Evolutionary conservation across 2,113 vertebrate genomes (phyloP), one percentile per base, ranked within the genome.

Genomic region (Catharus fuscescens): DNA sequence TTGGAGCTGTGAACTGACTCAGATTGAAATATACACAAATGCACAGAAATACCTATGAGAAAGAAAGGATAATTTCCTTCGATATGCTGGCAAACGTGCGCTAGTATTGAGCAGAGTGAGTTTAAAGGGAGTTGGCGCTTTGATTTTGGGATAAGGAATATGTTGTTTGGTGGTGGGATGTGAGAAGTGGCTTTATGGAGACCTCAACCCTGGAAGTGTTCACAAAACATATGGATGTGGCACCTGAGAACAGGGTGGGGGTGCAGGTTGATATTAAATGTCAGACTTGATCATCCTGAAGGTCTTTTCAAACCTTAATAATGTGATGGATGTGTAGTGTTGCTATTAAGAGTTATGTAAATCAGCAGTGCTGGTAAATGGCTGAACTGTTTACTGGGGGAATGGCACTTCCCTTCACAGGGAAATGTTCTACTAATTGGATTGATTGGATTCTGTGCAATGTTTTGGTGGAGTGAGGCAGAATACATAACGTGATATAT

Each of bases 71-170:
- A 12, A 28, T 71, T 82, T 74, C 21, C 8, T 52, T 7, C 26
- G 8, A 1, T 12, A 6, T 4, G 1, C 12, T n/a, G 40, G 26
- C 29, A 76, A 38, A 31, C 9, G 13, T 0, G 0, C 36, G 38
- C 44, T 24, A 7, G 7, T 28, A 18, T 44, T 77, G 47, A 60
- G 42, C 26, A 26, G 18, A 20, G 8, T 19, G 45, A n/a, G 12
- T 72, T 72, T 44, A 29, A 47, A 90, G 17, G 32, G 42, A 38
- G 9, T 1, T 48, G 12, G 3, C 10, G 32, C 18, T 62, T 69
- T 54, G 26, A 26, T 26, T 88, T 61, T 26, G 13, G 23, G 14
- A 11, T 57, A 50, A 70, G 60, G 54, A 64, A 12, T 29, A 6
- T 36, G 13, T 36, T 81, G 4, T n/a, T 72, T 20, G 36, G n/a